Evolutionary conservation across 2,797 vertebrate genomes (phyloP).

Genomic region (Acipenser oxyrinchus): DNA sequence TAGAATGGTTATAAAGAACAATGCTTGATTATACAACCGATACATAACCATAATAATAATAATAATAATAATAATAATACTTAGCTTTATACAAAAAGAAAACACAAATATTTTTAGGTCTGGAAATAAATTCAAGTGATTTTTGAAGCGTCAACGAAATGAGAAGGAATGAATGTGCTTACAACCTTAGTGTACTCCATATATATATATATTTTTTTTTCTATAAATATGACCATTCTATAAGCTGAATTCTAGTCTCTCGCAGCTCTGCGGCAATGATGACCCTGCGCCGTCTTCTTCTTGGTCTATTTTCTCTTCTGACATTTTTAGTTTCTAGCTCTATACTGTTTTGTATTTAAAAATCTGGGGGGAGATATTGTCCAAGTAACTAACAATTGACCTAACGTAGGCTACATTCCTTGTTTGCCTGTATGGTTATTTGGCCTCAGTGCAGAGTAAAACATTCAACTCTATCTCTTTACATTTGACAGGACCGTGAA

Average conservation of each 20-base stretch:
- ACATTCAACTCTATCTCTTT: constrained; percentile 60
- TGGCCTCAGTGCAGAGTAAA: constrained; percentile 41
- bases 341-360: constrained; percentile 66
- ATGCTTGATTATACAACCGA: constrained; percentile 68
- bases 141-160: constrained; percentile 51
- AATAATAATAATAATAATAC: constrained; percentile 18
- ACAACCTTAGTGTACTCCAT: constrained; percentile 60
- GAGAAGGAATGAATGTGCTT: constrained; percentile 76
- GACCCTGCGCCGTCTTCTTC: constrained; percentile 65
- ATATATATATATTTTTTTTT: too few species aligned
- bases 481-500: constrained; percentile 62
- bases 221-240: constrained; percentile 73
- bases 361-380: constrained; percentile 40
- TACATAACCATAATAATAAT: constrained; percentile 9
- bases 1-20: constrained; percentile 97
- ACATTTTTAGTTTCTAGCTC: constrained; percentile 65
- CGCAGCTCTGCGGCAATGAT: constrained; percentile 63
- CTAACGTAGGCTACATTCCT: constrained; percentile 15
- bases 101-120: constrained; percentile 31
- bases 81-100: constrained; percentile 59
- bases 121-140: too few species aligned
- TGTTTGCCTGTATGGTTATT: constrained; percentile 40
- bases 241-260: constrained; percentile 68
- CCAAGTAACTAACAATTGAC: constrained; percentile 8
- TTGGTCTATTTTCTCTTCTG: constrained; percentile 52